phyloP scores from a whole-genome alignment of 2,888 invertebrate genomes.

The Pyrgus malvae region DNA sequence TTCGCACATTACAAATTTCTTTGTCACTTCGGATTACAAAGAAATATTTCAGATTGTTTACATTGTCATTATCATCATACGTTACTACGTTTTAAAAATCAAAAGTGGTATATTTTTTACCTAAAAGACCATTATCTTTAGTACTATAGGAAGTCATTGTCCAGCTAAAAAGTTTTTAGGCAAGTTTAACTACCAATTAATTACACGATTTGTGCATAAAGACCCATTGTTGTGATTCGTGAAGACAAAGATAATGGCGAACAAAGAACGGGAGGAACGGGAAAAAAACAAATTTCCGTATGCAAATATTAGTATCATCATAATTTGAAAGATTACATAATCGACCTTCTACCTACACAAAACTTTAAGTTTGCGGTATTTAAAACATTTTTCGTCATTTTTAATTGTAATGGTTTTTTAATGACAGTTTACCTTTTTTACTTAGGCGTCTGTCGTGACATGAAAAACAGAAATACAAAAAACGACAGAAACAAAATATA shows the following conservation, averaged over 20 bases:
- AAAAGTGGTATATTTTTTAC: background rate
- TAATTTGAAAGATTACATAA: slow-evolving; percentile 13
- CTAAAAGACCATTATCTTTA: background rate
- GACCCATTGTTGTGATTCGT: slow-evolving; percentile 19
- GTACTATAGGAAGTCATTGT: background rate
- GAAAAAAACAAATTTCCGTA: slow-evolving; percentile 21
- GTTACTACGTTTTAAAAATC: background rate
- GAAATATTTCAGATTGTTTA: too few relatives aligned
- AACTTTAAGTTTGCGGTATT: background rate
- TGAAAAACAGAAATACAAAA: too few relatives aligned
- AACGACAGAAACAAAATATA: too few relatives aligned
- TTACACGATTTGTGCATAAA: slow-evolving; percentile 18
- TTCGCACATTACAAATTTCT: too few relatives aligned
- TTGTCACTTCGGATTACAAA: too few relatives aligned
- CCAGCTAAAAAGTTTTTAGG: background rate
- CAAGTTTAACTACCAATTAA: slow-evolving; percentile 10
- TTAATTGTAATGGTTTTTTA: background rate
- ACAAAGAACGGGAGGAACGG: slow-evolving; percentile 12
- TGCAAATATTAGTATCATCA: slow-evolving; percentile 17
- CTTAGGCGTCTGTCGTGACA: background rate
- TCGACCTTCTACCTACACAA: slow-evolving; percentile 9
- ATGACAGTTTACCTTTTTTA: background rate
- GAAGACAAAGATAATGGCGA: slow-evolving; percentile 14
- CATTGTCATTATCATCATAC: background rate
- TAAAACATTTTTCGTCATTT: background rate